Base-by-base conservation (phyloP, 2,888 invertebrate species). In the Drosophila emarginata region DNA sequence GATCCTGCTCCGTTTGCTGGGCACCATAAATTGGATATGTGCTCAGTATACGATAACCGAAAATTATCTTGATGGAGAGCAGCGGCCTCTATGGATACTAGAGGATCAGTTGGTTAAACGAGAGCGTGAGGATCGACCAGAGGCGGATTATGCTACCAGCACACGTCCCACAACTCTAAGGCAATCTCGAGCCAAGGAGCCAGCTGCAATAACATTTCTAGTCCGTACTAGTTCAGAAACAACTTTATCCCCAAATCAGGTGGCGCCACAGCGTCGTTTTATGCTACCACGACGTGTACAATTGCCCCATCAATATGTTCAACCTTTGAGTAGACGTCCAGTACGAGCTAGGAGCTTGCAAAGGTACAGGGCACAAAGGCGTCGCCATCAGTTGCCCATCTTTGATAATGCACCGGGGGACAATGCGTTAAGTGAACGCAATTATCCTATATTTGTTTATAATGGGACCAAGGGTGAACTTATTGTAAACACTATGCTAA, bases 401-500 rank as follows among this genome's bases (percentile, higher is more conserved):
- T 90, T 90, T 40, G 90, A 90, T 54, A 74, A 72, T 23, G 54
- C 78, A 14, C 87, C 91, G 0, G 82, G 89, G 0, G 85, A 79
- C n/a, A 82, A 79, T 11, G 61, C 67, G 0, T 23, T 86, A 45
- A 39, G 60, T 2, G 37, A 60, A 0, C 51, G 51, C 23, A 61
- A 67, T n/a, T 75, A 72, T 5, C 89, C 91, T 0, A 70, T 91
- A 28, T 83, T 91, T 14, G 81, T 91, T 2, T 91, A 90, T 57
- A 88, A 84, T 0, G 90, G 90, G 0, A 78, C 88, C 4, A 80
- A 80, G 15, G 91, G 91, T 0, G 80, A 90, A 56, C 80, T 91
- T 61, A 77, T 91, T 15, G 65, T 91, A 18, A 91, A 91, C 58
- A 90, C 91, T 0, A 87, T 91, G 90, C 73, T 90, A 37, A 89